Percentiles rank a stretch among this genome's conserved stretches.
phyloP scores from a whole-genome alignment of 2,888 invertebrate genomes.

The Chironomus riparius region DNA sequence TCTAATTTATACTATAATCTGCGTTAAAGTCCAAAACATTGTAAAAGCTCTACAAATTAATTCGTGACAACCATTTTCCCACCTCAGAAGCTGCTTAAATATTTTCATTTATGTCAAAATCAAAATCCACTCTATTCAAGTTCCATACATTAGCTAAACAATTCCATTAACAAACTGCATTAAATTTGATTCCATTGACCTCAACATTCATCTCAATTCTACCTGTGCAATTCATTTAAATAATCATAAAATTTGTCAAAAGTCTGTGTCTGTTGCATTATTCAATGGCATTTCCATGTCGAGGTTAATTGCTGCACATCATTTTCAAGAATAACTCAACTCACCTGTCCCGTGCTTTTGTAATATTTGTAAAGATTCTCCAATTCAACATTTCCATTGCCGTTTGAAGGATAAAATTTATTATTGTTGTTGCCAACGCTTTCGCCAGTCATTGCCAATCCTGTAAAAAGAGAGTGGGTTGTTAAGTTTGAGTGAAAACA shows the following conservation, averaged over 20 bases:
- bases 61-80: too few species aligned
- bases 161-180: background rate
- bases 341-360: conserved; percentile 55
- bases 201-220: background rate
- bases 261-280: background rate
- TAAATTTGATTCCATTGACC: background rate
- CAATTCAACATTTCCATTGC: conserved; percentile 8
- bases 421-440: background rate
- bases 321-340: background rate
- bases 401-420: background rate
- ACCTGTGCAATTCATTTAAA: background rate
- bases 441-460: background rate
- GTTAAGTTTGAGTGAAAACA: background rate
- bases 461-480: background rate
- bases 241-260: background rate
- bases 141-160: too few species aligned
- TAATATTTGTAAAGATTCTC: conserved; percentile 42
- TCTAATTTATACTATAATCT: too few species aligned
- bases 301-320: background rate
- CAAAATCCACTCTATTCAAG: too few species aligned
- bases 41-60: too few species aligned
- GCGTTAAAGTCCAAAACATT: too few species aligned
- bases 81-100: too few species aligned
- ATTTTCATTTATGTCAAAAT: too few species aligned
- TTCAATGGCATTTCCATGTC: background rate